Conservation (phyloP, 2,113 vertebrate genomes). For the Pungitius pungitius region DNA sequence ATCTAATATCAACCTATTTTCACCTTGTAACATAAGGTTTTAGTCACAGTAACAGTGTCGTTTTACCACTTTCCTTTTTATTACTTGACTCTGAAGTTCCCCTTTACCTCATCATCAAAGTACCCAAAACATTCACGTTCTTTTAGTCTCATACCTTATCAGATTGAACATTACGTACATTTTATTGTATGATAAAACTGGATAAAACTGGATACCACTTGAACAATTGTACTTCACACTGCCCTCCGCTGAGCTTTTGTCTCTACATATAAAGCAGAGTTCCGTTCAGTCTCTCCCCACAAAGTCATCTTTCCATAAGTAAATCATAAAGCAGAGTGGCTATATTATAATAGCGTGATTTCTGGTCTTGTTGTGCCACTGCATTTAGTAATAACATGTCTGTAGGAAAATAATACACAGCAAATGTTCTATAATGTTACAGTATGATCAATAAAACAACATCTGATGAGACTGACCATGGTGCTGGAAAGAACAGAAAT, state of each 20-base stretch:
- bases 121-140: neutral
- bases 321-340: neutral
- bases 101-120: neutral
- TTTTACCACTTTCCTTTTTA: neutral
- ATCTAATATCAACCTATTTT: neutral
- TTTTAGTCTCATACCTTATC: neutral
- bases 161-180: neutral
- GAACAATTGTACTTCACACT: constrained; percentile 1
- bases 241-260: neutral
- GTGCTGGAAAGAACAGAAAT: neutral
- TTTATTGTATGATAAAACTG: too few species aligned
- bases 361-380: neutral
- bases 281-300: neutral
- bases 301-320: neutral
- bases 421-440: neutral
- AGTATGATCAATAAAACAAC: neutral
- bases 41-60: neutral
- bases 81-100: constrained; percentile 5
- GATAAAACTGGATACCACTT: neutral
- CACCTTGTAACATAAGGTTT: too few species aligned
- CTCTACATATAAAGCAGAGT: neutral
- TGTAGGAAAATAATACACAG: neutral
- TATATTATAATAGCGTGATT: neutral
- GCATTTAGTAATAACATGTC: neutral
- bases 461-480: neutral